Percentiles rank a stretch among this genome's conserved stretches.
Conservation (phyloP, 2,797 vertebrate genomes). For the Myotis myotis region DNA sequence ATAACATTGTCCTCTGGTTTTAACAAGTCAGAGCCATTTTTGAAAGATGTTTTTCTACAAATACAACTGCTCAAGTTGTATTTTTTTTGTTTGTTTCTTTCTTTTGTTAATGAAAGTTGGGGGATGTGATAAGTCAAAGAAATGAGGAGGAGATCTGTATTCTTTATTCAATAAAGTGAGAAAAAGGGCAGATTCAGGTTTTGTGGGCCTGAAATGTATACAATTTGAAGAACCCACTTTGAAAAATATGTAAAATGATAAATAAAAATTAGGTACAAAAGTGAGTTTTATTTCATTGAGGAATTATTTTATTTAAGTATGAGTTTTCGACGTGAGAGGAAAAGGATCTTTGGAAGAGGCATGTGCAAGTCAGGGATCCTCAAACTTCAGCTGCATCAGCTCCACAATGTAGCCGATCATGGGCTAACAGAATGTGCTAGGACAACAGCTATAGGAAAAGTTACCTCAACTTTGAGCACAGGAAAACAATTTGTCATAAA, state of each 20-base stretch:
- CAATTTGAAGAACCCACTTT: neutral
- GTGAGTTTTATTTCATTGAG: neutral
- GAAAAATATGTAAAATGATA: neutral
- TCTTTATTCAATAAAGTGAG: neutral
- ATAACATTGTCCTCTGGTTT: neutral
- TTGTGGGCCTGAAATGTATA: neutral
- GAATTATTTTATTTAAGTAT: neutral
- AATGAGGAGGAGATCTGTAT: neutral
- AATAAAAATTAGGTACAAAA: neutral
- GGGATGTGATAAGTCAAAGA: neutral
- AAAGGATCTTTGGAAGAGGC: neutral
- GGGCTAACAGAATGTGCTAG: neutral
- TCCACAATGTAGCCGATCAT: neutral
- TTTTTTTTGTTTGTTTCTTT: neutral
- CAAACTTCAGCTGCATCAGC: neutral
- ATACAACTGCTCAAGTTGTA: neutral
- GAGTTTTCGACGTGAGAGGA: neutral
- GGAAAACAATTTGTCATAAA: neutral
- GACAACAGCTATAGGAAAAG: neutral
- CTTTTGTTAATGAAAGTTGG: slow-evolving; percentile 10
- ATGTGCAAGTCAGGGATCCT: neutral
- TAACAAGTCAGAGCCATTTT: neutral
- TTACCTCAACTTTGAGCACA: neutral
- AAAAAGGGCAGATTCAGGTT: neutral
- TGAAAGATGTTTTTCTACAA: neutral